Base-by-base conservation (phyloP, 2,797 vertebrate species). In the Falco columbarius region DNA sequence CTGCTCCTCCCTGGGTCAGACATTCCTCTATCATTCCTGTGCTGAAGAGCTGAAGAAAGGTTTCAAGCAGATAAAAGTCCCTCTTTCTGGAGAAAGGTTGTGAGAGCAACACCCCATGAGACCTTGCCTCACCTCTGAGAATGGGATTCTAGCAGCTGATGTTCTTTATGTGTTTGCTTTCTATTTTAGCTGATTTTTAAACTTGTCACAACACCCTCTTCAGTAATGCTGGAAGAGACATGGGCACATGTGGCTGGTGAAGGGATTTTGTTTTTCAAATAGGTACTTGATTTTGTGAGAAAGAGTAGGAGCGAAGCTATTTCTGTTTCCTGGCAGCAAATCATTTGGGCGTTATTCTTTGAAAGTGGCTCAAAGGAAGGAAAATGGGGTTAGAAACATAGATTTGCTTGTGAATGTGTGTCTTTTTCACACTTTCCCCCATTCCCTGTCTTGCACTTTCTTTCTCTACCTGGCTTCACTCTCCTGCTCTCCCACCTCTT, bases 181-280 rank as follows among this genome's bases (percentile, higher is more conserved):
- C 76, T 76, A 14, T 71, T 95, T 95, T 27, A 85, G 61, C 18
- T 82, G 84, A 68, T 66, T 84, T 94, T 95, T 76, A 87, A 91
- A 85, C 27, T 7, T 56, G n/a, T 91, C 68, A 59, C 2, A 1
- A 36, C n/a, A 77, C 22, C 22, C 44, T 83, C 24, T 74, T 82
- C 46, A 61, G 46, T 63, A 87, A 70, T 19, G 34, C 65, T 81
- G 55, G 42, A 81, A 92, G 42, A 91, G 63, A 46, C 19, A 56
- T 3, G 21, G 71, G 34, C 32, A 66, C 0, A 2, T 4, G 3
- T 51, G 51, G 22, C 74, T 91, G 51, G 74, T 34, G 81, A 74
- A 89, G n/a, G 40, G 27, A 66, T 89, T 89, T 80, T 91, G 12
- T 11, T 90, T 90, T 93, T 93, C 70, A 86, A 76, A 72, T 30